Conservation (phyloP, 2,888 invertebrate species). For the Acleris literana region DNA sequence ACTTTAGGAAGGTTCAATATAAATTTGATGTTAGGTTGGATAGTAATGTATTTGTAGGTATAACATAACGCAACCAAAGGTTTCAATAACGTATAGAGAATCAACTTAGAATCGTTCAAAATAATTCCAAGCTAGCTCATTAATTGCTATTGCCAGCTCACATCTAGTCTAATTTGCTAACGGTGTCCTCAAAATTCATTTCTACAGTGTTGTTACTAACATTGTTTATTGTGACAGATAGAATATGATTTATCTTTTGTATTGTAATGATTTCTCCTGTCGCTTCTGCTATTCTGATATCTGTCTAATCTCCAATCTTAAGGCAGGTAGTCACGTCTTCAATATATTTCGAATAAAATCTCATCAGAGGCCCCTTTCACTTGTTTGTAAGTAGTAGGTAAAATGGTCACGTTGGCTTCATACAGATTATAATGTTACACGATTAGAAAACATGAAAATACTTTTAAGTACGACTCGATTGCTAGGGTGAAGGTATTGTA, state of each 20-base stretch:
- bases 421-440: slow-evolving; percentile 12
- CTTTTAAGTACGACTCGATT: background rate
- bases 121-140: no score
- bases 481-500: no score
- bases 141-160: no score
- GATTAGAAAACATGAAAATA: background rate
- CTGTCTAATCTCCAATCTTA: slow-evolving; percentile 18
- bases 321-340: slow-evolving; percentile 30
- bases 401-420: slow-evolving; percentile 24
- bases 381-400: slow-evolving; percentile 19
- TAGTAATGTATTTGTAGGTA: no score
- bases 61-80: no score
- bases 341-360: slow-evolving; percentile 30
- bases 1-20: no score
- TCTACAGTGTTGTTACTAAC: background rate
- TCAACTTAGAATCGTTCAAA: no score
- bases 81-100: no score
- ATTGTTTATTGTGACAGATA: background rate
- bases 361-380: slow-evolving; percentile 32
- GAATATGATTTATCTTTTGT: background rate
- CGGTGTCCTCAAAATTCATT: background rate
- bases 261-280: slow-evolving; percentile 11
- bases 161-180: no score
- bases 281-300: slow-evolving; percentile 14
- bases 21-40: no score